Evolutionary conservation across 2,888 invertebrate species (phyloP).

Genomic region (Julus scanicus): DNA sequence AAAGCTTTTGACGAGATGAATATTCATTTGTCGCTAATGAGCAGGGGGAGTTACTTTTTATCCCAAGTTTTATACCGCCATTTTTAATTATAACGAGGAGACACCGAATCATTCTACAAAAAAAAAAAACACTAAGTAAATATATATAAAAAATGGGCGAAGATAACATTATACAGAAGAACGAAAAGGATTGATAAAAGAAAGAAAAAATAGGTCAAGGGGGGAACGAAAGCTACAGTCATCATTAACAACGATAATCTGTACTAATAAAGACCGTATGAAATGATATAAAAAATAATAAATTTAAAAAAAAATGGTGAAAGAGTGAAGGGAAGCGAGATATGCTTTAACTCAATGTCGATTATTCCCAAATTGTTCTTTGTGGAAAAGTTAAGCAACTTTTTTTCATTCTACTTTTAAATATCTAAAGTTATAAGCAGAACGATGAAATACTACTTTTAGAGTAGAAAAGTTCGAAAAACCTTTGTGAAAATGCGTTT

Average conservation of each 20-base stretch:
- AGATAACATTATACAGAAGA: slow-evolving; percentile 21
- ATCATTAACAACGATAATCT: background rate
- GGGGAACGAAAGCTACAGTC: background rate
- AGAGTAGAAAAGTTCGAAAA: too few relatives aligned
- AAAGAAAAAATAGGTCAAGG: slow-evolving; percentile 26
- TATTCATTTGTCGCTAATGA: background rate
- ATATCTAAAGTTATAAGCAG: too few relatives aligned
- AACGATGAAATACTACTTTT: too few relatives aligned
- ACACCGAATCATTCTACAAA: background rate
- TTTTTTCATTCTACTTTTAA: too few relatives aligned
- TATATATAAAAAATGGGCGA: background rate
- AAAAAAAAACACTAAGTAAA: background rate
- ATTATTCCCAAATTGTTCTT: background rate
- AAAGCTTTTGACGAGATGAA: background rate
- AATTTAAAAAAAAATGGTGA: background rate
- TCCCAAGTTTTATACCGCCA: background rate
- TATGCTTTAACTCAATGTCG: background rate
- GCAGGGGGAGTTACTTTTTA: background rate
- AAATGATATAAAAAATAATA: background rate
- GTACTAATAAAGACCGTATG: background rate
- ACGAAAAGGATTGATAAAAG: slow-evolving; percentile 26
- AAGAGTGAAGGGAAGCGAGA: background rate
- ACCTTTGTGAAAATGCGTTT: too few relatives aligned
- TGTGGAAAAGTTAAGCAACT: background rate
- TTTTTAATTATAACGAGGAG: slow-evolving; percentile 2